Conservation (phyloP, 1,140 invertebrate species). For the Aphis gossypii region DNA sequence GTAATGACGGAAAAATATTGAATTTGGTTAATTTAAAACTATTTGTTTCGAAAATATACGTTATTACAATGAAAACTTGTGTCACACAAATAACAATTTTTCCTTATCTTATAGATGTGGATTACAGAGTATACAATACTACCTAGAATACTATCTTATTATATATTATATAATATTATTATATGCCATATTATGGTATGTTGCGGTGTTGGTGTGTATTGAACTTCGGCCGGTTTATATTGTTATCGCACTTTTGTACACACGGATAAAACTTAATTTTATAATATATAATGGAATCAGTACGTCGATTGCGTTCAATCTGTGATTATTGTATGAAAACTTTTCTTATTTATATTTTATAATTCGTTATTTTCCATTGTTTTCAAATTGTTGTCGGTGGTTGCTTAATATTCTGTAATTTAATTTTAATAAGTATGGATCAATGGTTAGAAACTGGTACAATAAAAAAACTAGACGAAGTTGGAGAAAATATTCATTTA, state of each 20-base stretch:
- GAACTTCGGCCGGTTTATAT: constrained; percentile 1
- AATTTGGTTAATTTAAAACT: no score
- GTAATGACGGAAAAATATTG: no score
- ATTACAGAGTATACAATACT: background rate
- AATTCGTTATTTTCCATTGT: background rate
- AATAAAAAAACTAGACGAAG: background rate
- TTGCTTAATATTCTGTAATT: constrained; percentile 7
- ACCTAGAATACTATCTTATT: no score
- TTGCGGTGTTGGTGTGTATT: background rate
- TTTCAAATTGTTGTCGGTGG: background rate
- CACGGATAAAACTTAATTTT: constrained; percentile 12
- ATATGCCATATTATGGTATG: background rate
- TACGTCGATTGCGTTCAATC: background rate
- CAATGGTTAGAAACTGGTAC: background rate
- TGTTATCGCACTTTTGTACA: background rate
- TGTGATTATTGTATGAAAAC: background rate
- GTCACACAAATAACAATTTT: background rate
- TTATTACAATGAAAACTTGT: no score
- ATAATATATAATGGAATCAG: background rate
- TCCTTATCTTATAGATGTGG: background rate
- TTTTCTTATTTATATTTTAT: background rate
- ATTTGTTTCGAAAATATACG: no score
- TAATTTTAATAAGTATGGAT: background rate
- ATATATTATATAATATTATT: constrained; percentile 10
- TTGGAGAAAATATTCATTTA: background rate